Evolutionary conservation across 92 coral and sea anemone genomes (phyloP).

Genomic region (Meandrina meandrites): DNA sequence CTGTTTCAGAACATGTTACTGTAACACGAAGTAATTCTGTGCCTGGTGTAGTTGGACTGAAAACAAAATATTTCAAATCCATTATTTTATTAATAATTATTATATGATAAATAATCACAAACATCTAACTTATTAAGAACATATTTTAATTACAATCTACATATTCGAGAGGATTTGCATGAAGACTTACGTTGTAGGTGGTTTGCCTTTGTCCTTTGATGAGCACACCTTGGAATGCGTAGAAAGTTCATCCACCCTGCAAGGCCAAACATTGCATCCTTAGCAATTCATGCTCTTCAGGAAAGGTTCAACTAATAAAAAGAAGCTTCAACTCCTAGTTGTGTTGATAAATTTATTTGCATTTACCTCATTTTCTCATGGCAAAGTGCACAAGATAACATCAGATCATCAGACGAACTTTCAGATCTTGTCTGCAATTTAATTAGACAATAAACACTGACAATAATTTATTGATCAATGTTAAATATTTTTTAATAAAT

Average conservation of each 20-base stretch:
- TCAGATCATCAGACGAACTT: conserved; percentile 63
- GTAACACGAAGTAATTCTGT: conserved; percentile 81
- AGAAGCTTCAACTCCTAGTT: not conserved
- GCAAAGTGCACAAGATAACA: conserved; percentile 94
- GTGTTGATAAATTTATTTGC: not conserved
- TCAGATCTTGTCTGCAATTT: conserved; percentile 31
- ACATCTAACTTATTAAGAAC: not conserved
- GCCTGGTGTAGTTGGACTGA: conserved; percentile 82
- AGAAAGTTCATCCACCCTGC: conserved; percentile 84
- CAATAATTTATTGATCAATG: too few relatives aligned
- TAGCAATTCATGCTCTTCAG: not conserved
- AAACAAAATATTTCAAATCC: not conserved
- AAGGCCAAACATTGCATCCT: not conserved
- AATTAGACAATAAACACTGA: too few relatives aligned
- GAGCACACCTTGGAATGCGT: conserved; percentile 91
- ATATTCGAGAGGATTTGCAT: not conserved
- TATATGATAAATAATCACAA: not conserved
- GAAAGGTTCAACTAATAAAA: not conserved
- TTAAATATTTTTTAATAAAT: too few relatives aligned
- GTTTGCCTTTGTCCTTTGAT: conserved; percentile 72
- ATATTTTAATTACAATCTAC: not conserved
- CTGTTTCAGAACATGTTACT: conserved; percentile 96
- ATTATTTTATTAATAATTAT: not conserved
- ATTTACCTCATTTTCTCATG: conserved; percentile 86
- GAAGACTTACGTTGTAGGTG: conserved; percentile 64